Base-by-base conservation (phyloP, 2,113 vertebrate genomes). In the Phrynocephalus versicolor region DNA sequence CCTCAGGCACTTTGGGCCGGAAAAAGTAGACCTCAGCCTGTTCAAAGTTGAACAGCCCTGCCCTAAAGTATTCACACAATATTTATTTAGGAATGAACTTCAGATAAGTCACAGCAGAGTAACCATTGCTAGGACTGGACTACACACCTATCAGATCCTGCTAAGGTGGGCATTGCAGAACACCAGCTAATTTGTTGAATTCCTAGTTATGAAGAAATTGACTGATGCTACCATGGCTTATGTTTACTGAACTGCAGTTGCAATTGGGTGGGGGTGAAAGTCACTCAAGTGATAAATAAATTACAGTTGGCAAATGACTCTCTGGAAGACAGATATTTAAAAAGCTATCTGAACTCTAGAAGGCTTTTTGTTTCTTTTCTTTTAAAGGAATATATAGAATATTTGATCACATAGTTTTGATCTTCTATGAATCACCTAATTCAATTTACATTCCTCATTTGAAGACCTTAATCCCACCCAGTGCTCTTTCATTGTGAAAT, bases 251-350 rank as follows among this genome's bases (percentile, higher is more conserved):
- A 33, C 45, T 65, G 39, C 39, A 37, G 65, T 74, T 74, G 60
- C 39, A 30, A 62, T 5, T 10, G 10, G 45, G 45, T 5, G 5
- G 45, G 45, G 45, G 45, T 6, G 45, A 51, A 51, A n/a, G n/a
- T 62, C 39, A 39, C 13, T 55, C 74, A 70, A 37, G 35, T 74
- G 83, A 83, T 87, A 80, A 82, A 51, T 64, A 55, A 77, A 71
- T 69, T n/a, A 15, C 21, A 73, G 72, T n/a, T 62, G 84, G 33
- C 64, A 41, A 75, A 5, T 7, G 21, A 6, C 39, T 71, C 27
- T 65, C n/a, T 55, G 82, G 0, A 1, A 39, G 75, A 39, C 3
- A 35, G 27, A 2, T 25, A 39, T 58, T 8, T 14, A 16, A 45
- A 23, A 74, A 51, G 16, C 30, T 33, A 67, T 60, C 27, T 30